These are phyloP conservation scores for Drosophila bifasciata DNA, from an alignment of 1,140 invertebrate species.

Conservation along the genomic window DNA sequence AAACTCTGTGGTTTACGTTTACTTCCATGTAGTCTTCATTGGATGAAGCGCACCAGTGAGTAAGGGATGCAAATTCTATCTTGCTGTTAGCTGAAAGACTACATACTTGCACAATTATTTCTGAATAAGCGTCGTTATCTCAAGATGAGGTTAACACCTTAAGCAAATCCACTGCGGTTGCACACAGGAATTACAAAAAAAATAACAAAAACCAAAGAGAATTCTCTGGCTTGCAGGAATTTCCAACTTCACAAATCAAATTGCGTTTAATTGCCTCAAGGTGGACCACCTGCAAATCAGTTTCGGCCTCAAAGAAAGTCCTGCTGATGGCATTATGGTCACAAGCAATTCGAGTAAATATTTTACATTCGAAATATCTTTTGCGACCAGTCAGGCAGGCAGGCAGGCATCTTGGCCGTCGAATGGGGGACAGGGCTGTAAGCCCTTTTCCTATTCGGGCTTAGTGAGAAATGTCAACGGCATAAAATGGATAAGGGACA, in stretches of 20 bases:
- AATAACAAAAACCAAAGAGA: background rate
- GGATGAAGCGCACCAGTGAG: too few species aligned
- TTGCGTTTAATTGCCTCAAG: slow-evolving; percentile 54
- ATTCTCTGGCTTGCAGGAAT: background rate
- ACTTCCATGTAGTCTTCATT: too few species aligned
- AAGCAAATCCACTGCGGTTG: slow-evolving; percentile 3
- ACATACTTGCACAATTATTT: too few species aligned
- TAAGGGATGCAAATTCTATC: too few species aligned
- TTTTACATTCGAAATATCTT: slow-evolving; percentile 50
- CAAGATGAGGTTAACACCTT: too few species aligned
- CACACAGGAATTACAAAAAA: background rate
- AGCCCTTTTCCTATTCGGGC: slow-evolving; percentile 65
- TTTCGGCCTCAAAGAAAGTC: too few species aligned
- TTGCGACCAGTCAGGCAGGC: slow-evolving; percentile 23
- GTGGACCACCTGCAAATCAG: slow-evolving; percentile 12
- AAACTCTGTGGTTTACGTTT: background rate
- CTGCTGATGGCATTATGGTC: slow-evolving; percentile 30
- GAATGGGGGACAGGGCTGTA: background rate
- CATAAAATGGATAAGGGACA: slow-evolving; percentile 74
- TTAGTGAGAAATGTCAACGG: slow-evolving; percentile 74
- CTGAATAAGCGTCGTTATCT: too few species aligned
- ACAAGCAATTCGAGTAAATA: slow-evolving; percentile 46
- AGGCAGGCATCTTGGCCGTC: slow-evolving; percentile 7
- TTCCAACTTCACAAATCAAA: slow-evolving; percentile 29
- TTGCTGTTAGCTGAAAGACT: too few species aligned